Base-by-base conservation (phyloP, 2,888 invertebrate genomes). In the Strigamia transsilvanica region DNA sequence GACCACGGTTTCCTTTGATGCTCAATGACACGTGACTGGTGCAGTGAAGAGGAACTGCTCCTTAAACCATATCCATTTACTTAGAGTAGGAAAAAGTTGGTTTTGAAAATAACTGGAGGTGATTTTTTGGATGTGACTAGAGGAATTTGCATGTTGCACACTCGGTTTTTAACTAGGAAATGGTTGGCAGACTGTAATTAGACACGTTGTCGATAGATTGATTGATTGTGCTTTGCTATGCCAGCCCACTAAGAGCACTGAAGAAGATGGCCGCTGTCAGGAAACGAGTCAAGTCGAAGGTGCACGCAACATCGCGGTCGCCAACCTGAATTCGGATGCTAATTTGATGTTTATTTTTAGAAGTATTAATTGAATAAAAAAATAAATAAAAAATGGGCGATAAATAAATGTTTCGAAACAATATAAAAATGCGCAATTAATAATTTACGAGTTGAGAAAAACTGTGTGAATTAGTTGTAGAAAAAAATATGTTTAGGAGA, bases 1-100 rank as follows among this genome's bases (percentile, higher is more conserved):
- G 61, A 61, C 61, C 61, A 61, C 61, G 61, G 61, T 61, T 23
- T 61, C 61, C 61, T 61, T 61, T 61, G 61, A 61, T 61, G 61
- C 61, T 61, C 61, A 61, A 61, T 61, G 61, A 61, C 61, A 61
- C 61, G 61, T 61, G 61, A 61, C 61, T 61, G 2, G 61, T 23
- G 61, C 61, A 61, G 61, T 61, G 61, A 23, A 61, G 61, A 61
- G 61, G 61, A 61, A 61, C 61, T 61, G 61, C 61, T 18, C 5
- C 23, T 61, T 18, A 61, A 18, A 10, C n/a, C 21, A 12, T 21
- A 18, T 61, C 61, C 61, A 18, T 18, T 61, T 61, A 21, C 18
- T 21, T 9, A 18, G 10, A 18, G 1, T 61, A 61, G 3, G 18
- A 21, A 23, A 18, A 15, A 46, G 12, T 10, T 46, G 15, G 46